phyloP scores from a whole-genome alignment of 2,888 invertebrate species.

The Biston stratarius region DNA sequence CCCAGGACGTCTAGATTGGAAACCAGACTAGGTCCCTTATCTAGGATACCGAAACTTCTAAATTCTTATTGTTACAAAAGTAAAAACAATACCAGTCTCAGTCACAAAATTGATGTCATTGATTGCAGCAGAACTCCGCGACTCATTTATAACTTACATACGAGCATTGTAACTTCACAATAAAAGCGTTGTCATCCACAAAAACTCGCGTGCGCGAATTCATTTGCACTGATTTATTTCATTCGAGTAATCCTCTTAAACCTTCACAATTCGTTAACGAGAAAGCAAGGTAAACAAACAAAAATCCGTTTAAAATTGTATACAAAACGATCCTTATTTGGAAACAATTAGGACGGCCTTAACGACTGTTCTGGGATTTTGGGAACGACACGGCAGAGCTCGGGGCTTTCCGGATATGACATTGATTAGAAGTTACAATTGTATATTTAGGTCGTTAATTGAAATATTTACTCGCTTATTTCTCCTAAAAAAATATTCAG shows the following conservation, averaged over 20 bases:
- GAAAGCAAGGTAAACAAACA: constrained; percentile 56
- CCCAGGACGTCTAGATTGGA: no score
- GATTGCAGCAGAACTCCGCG: no score
- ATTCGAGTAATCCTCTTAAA: constrained; percentile 56
- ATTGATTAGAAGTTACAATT: constrained; percentile 41
- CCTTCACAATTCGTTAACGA: constrained; percentile 57
- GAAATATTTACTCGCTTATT: no score
- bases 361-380: constrained; percentile 46
- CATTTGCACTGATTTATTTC: constrained; percentile 53
- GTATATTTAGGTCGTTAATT: background rate
- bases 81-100: no score
- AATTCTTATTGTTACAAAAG: no score
- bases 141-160: background rate
- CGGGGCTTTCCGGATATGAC: constrained; percentile 38
- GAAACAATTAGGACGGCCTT: constrained; percentile 54
- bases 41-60: no score
- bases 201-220: constrained; percentile 39
- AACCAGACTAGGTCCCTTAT: no score
- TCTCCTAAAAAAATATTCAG: no score
- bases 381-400: constrained; percentile 12
- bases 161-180: background rate
- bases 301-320: constrained; percentile 55
- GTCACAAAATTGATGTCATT: no score
- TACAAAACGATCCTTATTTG: constrained; percentile 50
- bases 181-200: constrained; percentile 7